Evolutionary conservation across 2,888 invertebrate genomes (phyloP), one percentile per base, ranked within the genome.

Genomic region (Drosophila macrospina): DNA sequence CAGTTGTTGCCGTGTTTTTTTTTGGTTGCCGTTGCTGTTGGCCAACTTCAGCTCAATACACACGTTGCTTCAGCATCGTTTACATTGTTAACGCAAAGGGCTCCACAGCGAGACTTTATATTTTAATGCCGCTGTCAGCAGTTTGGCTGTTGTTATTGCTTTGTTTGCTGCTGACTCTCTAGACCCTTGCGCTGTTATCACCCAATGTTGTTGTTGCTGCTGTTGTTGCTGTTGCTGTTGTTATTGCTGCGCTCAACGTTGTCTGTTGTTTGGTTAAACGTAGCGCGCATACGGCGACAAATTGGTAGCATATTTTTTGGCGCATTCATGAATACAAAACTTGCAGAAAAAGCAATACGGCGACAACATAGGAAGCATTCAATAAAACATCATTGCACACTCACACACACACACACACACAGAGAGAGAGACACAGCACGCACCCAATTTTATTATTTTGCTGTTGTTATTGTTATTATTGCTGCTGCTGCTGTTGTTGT

Each of bases 301-400:
- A 86, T 86, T 86, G 87, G 79, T 83, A 85, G 86, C 87, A 86
- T 86, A 86, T 86, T 86, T 87, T 86, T 86, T 81, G 78, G 79
- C 77, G 74, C 81, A 86, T 84, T 81, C 86, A 84, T 86, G 86
- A 87, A 87, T 86, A 80, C 78, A 69, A 73, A 80, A 83, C 74
- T 73, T 77, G 63, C 67, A 76, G 59, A 59, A 74, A 72, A 62
- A 74, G 67, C 63, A 68, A 71, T 70, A 78, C 74, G 74, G 74
- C 78, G 76, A 67, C 73, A 64, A 65, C 70, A 84, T 82, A 86
- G 84, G 84, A 85, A 85, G 82, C 84, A 84, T 86, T 85, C 84
- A 85, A 85, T 86, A 85, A 85, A 85, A 86, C 85, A 84, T 86
- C 86, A 80, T 62, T 51, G 74, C 76, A 64, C 72, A 69, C 56